Evolutionary conservation across 2,888 invertebrate genomes (phyloP), one percentile per base, ranked within the genome.

Genomic region (Netelia inedita): DNA sequence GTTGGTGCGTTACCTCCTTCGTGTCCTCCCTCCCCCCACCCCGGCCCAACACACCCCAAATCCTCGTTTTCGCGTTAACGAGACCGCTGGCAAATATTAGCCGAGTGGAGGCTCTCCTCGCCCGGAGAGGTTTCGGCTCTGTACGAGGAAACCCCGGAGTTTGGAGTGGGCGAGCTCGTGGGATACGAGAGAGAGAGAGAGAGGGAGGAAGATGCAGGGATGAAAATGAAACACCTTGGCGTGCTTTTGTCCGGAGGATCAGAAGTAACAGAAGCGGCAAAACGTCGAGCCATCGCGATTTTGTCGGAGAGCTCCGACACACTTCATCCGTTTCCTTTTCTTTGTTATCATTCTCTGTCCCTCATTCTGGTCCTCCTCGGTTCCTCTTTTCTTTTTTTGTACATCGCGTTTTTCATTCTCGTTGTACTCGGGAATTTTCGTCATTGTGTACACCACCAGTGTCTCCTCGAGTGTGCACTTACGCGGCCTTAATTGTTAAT

Each of bases 41-140:
- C n/a, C n/a, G n/a, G n/a, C n/a, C n/a, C n/a, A n/a, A n/a, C n/a
- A n/a, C n/a, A n/a, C n/a, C n/a, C n/a, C n/a, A n/a, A n/a, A n/a
- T n/a, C n/a, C 43, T 28, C 66, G 16, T 73, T 19, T 35, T 66
- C 65, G 53, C 76, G 78, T 81, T 82, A 85, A 85, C 85, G 81
- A 81, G 85, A 78, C 79, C 82, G 69, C 80, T 83, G 63, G 81
- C 85, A 85, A 85, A 85, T 85, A 84, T 82, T 81, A 82, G 82
- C 81, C 85, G 65, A 81, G 81, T 79, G 14, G 72, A 81, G 81
- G 28, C 28, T 28, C 28, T 28, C 28, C 66, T 61, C 50, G 66
- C 61, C 76, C 71, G 43, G 55, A 66, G 53, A 21, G 59, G 19
- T 66, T 23, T 19, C 9, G 57, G 57, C 19, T 28, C 28, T 28